These are phyloP conservation scores for Myathropa florea DNA, from an alignment of 2,888 invertebrate genomes.

Conservation along the genomic window DNA sequence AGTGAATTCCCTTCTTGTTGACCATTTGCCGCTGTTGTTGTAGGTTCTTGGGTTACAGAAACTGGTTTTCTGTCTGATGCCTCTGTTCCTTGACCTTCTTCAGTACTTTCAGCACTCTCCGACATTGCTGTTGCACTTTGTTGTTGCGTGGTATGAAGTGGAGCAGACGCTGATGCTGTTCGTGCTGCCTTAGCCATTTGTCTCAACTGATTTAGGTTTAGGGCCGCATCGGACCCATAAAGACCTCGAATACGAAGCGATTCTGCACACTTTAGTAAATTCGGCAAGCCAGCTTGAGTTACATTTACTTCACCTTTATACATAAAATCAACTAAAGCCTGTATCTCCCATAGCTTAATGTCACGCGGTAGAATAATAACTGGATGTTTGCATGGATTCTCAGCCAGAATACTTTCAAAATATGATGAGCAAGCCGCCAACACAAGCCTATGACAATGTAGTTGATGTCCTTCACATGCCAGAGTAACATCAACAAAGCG, in stretches of 20 bases:
- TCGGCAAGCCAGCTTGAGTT: constrained; percentile 90
- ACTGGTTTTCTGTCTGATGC: constrained; percentile 74
- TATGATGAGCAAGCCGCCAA: constrained; percentile 92
- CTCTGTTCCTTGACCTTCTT: constrained; percentile 73
- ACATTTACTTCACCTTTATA: constrained; percentile 94
- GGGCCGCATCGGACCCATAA: constrained; percentile 79
- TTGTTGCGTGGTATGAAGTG: constrained; percentile 18
- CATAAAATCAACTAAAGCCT: constrained; percentile 94
- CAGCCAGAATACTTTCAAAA: constrained; percentile 88
- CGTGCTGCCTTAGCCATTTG: constrained; percentile 73
- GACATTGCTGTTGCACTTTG: constrained; percentile 49
- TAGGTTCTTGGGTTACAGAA: constrained; percentile 75
- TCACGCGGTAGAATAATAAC: constrained; percentile 91
- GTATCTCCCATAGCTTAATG: constrained; percentile 91
- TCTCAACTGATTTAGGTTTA: constrained; percentile 78
- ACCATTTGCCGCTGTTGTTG: constrained; percentile 72
- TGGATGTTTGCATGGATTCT: constrained; percentile 93
- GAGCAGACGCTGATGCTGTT: constrained; percentile 42
- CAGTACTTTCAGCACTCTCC: constrained; percentile 37
- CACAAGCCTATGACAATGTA: constrained; percentile 92
- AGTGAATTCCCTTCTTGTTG: constrained; percentile 42
- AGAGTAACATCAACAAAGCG: constrained; percentile 92
- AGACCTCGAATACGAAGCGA: constrained; percentile 90
- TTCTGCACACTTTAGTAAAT: constrained; percentile 91
- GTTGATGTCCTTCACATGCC: constrained; percentile 91